Conservation (phyloP, 2,888 invertebrate species). For the Sphinx pinastri region DNA sequence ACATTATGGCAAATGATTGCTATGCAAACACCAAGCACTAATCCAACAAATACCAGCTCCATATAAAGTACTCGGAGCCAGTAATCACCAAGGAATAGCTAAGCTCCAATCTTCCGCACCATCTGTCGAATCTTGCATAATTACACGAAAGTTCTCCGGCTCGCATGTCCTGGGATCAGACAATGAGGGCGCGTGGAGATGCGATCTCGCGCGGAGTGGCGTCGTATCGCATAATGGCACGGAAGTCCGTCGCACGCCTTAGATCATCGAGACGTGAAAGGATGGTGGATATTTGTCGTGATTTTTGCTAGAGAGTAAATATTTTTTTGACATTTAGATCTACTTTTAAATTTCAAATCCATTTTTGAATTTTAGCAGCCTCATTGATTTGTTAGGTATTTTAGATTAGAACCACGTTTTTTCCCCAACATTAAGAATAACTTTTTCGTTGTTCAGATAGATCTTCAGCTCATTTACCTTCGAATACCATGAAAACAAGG, state of each 20-base stretch:
- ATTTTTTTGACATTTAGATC: too few species aligned
- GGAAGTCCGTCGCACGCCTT: constrained; percentile 58
- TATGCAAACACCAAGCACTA: too few species aligned
- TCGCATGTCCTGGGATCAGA: constrained; percentile 30
- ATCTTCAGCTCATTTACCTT: too few species aligned
- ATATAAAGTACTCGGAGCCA: not conserved
- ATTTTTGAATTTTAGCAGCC: too few species aligned
- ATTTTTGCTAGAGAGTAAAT: too few species aligned
- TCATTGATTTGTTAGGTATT: too few species aligned
- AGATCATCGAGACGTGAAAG: constrained; percentile 51
- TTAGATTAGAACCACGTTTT: too few species aligned
- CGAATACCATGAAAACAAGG: too few species aligned
- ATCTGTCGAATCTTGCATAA: constrained; percentile 26
- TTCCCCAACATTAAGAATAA: too few species aligned
- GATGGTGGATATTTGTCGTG: not conserved
- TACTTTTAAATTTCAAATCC: too few species aligned
- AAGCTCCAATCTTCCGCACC: constrained; percentile 1
- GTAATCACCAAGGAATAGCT: not conserved
- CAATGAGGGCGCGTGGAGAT: constrained; percentile 37
- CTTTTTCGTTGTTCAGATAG: too few species aligned
- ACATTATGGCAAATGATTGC: too few species aligned
- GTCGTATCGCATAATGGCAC: constrained; percentile 67
- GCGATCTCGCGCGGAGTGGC: constrained; percentile 44
- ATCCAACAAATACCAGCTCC: not conserved
- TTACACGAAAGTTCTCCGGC: constrained; percentile 31